Percentiles rank a stretch among this genome's conserved stretches.
Evolutionary conservation across 2,888 invertebrate species (phyloP).

Genomic region (Tenodera sinensis): DNA sequence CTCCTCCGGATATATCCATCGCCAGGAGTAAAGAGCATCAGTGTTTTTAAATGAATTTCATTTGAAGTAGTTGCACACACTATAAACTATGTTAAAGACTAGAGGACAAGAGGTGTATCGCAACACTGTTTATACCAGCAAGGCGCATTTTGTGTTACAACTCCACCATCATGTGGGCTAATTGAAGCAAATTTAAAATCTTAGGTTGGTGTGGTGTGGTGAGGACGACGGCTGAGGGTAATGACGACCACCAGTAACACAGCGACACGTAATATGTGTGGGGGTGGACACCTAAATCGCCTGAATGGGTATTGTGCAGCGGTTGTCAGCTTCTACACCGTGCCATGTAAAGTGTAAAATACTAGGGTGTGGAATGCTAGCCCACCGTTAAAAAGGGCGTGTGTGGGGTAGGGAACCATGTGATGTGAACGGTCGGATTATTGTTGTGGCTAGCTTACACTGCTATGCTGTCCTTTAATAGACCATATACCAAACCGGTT

Average conservation of each 20-base stretch:
- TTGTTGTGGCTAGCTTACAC: not conserved
- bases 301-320: not conserved
- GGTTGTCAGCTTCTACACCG: not conserved
- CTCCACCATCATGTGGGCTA: not conserved
- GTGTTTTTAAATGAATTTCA: too few relatives aligned
- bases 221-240: not conserved
- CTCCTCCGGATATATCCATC: too few relatives aligned
- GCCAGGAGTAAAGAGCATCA: too few relatives aligned
- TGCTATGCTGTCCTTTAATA: not conserved
- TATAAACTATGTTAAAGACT: too few relatives aligned
- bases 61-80: too few relatives aligned
- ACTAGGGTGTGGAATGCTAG: not conserved
- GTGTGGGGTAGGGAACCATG: not conserved
- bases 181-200: not conserved
- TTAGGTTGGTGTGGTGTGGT: not conserved
- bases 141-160: too few relatives aligned
- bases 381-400: not conserved
- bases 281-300: not conserved
- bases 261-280: not conserved
- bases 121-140: too few relatives aligned
- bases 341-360: not conserved
- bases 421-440: conserved; percentile 7
- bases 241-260: not conserved
- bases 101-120: too few relatives aligned
- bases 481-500: conserved; percentile 10